Evolutionary conservation across 1,140 invertebrate species (phyloP), one percentile per base, ranked within the genome.

Genomic region (Vanessa tameamea): DNA sequence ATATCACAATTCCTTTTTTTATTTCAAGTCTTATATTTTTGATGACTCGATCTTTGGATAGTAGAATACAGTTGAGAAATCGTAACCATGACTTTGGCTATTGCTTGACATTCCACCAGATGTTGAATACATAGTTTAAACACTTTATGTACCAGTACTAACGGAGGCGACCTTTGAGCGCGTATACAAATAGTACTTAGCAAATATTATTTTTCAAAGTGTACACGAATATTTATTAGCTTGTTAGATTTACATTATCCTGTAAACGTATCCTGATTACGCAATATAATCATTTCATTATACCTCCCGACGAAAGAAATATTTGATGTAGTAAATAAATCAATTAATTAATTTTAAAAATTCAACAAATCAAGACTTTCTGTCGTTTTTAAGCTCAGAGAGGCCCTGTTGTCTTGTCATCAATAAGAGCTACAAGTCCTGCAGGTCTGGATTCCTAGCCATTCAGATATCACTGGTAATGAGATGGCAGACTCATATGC

Each of bases 131-230:
- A 64, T 64, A 68, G 31, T 14, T 37, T 47, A 68, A 68, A 55
- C 51, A 68, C 65, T 68, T 23, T 31, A 48, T 12, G 47, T 50
- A 23, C 47, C 23, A 31, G 53, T 61, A 69, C 61, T 37, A 51
- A 26, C 61, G 61, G 61, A 71, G 65, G 26, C 51, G 65, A 55
- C 65, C 69, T 64, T 64, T 71, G 69, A 53, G n/a, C 65, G 47
- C 59, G 47, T 47, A 70, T 16, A 70, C 31, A 70, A 70, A 61
- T 63, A 61, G 14, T 51, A 23, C 47, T 63, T 61, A 37, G 53
- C 69, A 71, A 71, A 71, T 71, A 71, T 64, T 71, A 64, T 64
- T 61, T 57, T 64, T 64, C 61, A 71, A 43, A 55, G 23, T 64
- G 69, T 64, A 64, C 47, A 64, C 61, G 69, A 71, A 64, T 71